Base-by-base conservation (phyloP, 1,140 invertebrate species). In the Physella acuta region DNA sequence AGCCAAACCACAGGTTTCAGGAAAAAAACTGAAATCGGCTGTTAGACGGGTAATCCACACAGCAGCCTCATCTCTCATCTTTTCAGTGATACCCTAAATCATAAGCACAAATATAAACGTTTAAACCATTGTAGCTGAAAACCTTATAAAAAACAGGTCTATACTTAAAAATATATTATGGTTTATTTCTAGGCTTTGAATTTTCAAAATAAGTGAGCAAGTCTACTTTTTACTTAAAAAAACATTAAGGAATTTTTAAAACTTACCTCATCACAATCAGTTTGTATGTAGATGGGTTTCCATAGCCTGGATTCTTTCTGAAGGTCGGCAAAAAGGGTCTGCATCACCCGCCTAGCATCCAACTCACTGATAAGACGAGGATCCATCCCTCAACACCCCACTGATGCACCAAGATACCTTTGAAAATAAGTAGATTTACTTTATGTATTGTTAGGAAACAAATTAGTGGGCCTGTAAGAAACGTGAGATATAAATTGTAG, bases 1-100 rank as follows among this genome's bases (percentile, higher is more conserved):
- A 65, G 75, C 70, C 20, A 84, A 74, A 49, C 72, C 76, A 59
- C 79, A 74, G 37, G 81, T 85, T 76, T 85, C 84, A 59, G 82
- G 81, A n/a, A 75, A 71, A 71, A 83, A 83, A n/a, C 75, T 70
- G 56, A 84, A 83, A 24, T 75, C 71, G 5, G 71, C 61, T 63
- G 78, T 80, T 37, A 84, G 62, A 39, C 66, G 71, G 17, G 79
- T 59, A 37, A 85, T 61, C 82, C 82, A 84, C 26, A 59, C 44
- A 44, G 82, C 78, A 31, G 71, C 72, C 49, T 78, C 76, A 72
- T 83, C 79, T 73, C 84, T 71, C 39, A 82, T 78, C 52, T 71
- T 51, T 51, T 76, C 77, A 55, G 71, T 74, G 17, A 79, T 73
- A 61, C 78, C 76, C 79, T 80, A 24, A n/a, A n/a, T n/a, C n/a